phyloP scores from a whole-genome alignment of 2,797 vertebrate genomes.

The Lagorchestes hirsutus region DNA sequence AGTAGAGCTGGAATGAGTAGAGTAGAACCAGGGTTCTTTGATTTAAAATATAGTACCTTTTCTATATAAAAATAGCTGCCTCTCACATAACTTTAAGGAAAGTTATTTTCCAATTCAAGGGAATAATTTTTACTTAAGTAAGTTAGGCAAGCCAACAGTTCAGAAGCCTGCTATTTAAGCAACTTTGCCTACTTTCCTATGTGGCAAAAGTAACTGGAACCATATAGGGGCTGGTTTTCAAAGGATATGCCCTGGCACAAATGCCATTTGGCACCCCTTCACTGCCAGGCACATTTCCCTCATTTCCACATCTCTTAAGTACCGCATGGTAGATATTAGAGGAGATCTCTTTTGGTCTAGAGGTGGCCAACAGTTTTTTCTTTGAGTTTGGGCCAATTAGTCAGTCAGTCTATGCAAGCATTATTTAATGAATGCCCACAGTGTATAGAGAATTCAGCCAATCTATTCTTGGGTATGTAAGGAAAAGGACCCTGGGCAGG shows the following conservation, averaged over 20 bases:
- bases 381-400: neutral
- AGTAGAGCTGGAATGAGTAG: neutral
- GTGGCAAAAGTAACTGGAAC: neutral
- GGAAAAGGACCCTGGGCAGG: neutral
- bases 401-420: neutral
- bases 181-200: neutral
- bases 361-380: neutral
- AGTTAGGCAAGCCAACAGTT: neutral
- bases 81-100: neutral
- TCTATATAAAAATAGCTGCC: neutral
- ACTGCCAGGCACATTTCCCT: neutral
- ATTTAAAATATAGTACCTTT: neutral
- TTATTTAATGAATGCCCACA: neutral
- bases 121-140: neutral
- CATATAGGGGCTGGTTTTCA: neutral
- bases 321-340: neutral
- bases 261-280: neutral
- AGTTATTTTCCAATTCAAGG: neutral
- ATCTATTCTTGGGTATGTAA: neutral
- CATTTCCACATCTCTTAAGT: slow-evolving; percentile 1
- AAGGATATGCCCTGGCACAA: neutral
- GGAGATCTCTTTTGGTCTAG: neutral
- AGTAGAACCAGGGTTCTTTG: neutral
- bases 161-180: neutral
- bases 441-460: neutral